Conservation (phyloP, 2,113 vertebrate genomes). For the Scomber scombrus region DNA sequence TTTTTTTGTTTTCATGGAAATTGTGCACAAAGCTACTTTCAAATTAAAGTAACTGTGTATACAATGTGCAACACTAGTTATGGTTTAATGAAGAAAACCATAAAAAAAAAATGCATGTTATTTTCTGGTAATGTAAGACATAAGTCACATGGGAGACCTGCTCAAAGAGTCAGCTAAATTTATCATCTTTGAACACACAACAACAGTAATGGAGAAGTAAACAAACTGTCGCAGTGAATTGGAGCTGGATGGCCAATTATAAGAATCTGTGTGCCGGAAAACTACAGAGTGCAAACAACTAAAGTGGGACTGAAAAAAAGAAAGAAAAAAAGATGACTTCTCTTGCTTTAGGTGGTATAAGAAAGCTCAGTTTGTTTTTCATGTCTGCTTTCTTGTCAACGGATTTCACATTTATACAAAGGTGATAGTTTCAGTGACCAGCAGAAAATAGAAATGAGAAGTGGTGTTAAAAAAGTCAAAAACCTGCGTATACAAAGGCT, state of each 20-base stretch:
- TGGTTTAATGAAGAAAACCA: conserved; percentile 8
- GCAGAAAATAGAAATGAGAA: not conserved
- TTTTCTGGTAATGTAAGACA: conserved; percentile 29
- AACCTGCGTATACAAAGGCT: not conserved
- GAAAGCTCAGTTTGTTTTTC: not conserved
- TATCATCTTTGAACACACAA: conserved; percentile 38
- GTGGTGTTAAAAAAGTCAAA: not conserved
- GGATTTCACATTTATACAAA: not conserved
- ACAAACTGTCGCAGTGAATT: conserved; percentile 33
- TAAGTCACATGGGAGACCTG: conserved; percentile 17
- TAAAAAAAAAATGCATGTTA: conserved; percentile 6
- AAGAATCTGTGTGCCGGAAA: conserved; percentile 4
- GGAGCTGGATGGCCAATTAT: conserved; percentile 12
- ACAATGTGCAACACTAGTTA: conserved; percentile 15
- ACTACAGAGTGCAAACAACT: not conserved
- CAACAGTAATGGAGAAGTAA: conserved; percentile 10
- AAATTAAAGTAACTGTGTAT: conserved; percentile 6
- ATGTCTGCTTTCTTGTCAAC: not conserved
- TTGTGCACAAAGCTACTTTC: conserved; percentile 1
- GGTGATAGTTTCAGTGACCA: not conserved
- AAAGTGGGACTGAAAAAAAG: not conserved
- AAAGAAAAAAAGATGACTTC: not conserved
- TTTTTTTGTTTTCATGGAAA: conserved; percentile 1
- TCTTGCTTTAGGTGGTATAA: not conserved
- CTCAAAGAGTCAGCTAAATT: conserved; percentile 39